Conservation (phyloP, 2,797 vertebrate genomes). For the Petrocephalus schoutedeni region DNA sequence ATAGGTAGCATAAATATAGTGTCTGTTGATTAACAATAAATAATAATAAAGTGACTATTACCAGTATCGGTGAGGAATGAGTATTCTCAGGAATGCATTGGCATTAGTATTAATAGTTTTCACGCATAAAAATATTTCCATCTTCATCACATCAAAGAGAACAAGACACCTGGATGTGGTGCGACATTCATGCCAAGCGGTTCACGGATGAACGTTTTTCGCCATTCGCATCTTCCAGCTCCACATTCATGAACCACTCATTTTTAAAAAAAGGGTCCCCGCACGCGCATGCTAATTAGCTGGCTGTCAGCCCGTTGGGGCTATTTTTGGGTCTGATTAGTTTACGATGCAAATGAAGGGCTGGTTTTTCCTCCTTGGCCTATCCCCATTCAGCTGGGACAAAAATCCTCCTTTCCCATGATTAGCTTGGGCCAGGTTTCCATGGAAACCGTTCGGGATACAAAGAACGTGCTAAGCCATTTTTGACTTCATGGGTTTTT, state of each 20-base stretch:
- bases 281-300: slow-evolving; percentile 29
- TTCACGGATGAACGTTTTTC: neutral
- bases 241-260: slow-evolving; percentile 14
- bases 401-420: slow-evolving; percentile 34
- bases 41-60: neutral
- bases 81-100: neutral
- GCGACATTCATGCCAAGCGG: neutral
- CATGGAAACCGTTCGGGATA: slow-evolving; percentile 35
- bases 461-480: slow-evolving; percentile 11
- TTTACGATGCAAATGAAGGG: slow-evolving; percentile 45
- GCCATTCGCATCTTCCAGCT: neutral
- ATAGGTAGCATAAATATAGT: neutral
- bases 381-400: slow-evolving; percentile 26
- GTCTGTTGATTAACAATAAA: neutral
- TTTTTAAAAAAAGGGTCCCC: slow-evolving; percentile 16
- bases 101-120: neutral
- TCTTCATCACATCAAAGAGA: neutral
- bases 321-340: slow-evolving; percentile 41
- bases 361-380: slow-evolving; percentile 34
- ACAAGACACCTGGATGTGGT: neutral
- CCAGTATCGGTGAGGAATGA: neutral
- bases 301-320: slow-evolving; percentile 26
- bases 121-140: neutral
- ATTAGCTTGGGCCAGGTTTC: slow-evolving; percentile 36
- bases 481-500: slow-evolving; percentile 3